Percentiles rank a stretch among this genome's conserved stretches.
These are phyloP conservation scores for Hirtodrosophila duncani DNA, from an alignment of 2,888 invertebrate species.

Conservation along the genomic window DNA sequence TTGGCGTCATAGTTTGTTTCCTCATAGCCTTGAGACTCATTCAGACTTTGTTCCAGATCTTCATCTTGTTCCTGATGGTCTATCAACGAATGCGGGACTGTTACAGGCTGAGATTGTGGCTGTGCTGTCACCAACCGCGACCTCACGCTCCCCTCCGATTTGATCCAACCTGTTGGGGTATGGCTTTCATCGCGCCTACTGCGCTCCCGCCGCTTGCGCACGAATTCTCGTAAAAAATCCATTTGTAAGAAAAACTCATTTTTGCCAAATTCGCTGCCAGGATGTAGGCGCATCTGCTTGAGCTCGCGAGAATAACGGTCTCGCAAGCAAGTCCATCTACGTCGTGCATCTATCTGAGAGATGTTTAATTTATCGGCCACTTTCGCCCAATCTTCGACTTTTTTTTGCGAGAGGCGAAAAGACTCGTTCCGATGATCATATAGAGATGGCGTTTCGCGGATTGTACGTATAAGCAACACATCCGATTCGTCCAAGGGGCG, in stretches of 20 bases:
- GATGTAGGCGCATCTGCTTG: slow-evolving; percentile 71
- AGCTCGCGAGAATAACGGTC: slow-evolving; percentile 78
- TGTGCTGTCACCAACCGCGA: slow-evolving; percentile 31
- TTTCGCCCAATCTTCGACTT: slow-evolving; percentile 76
- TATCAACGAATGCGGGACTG: slow-evolving; percentile 21
- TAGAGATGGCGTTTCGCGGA: slow-evolving; percentile 72
- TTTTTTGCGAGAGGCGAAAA: slow-evolving; percentile 74
- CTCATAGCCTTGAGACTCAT: slow-evolving; percentile 42
- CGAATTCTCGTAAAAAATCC: slow-evolving; percentile 74
- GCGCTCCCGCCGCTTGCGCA: slow-evolving; percentile 71
- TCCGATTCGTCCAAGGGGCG: slow-evolving; percentile 71
- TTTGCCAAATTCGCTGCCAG: slow-evolving; percentile 61
- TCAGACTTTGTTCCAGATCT: slow-evolving; percentile 13
- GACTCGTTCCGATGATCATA: slow-evolving; percentile 76
- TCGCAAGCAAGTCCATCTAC: slow-evolving; percentile 77
- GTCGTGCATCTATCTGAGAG: slow-evolving; percentile 60
- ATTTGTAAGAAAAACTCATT: slow-evolving; percentile 74
- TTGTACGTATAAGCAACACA: slow-evolving; percentile 69
- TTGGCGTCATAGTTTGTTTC: slow-evolving; percentile 51
- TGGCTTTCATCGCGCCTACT: slow-evolving; percentile 58
- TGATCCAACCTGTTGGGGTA: slow-evolving; percentile 51
- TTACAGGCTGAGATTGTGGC: slow-evolving; percentile 1
- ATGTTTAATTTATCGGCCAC: slow-evolving; percentile 67
- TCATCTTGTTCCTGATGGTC: slow-evolving; percentile 43
- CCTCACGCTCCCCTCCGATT: slow-evolving; percentile 32